Evolutionary conservation across 1,140 invertebrate genomes (phyloP).

Genomic region (Papilio polyxenes): DNA sequence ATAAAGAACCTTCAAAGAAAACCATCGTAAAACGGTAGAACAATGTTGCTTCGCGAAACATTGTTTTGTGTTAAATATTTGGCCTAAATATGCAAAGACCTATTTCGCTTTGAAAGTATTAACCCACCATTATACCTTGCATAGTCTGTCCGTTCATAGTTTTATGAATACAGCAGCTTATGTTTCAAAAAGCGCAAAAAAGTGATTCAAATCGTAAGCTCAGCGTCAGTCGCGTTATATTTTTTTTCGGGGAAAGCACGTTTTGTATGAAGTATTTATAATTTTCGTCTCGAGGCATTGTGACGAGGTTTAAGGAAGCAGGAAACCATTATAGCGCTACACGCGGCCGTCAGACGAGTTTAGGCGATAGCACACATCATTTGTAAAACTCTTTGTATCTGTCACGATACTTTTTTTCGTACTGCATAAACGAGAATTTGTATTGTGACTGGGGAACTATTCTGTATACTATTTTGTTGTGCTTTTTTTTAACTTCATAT

Average conservation of each 20-base stretch:
- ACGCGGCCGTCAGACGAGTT: conserved; percentile 62
- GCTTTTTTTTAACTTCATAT: not conserved
- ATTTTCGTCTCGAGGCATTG: conserved; percentile 69
- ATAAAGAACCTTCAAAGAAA: too few species aligned
- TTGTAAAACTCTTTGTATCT: conserved; percentile 49
- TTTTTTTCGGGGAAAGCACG: conserved; percentile 49
- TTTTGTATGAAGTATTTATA: conserved; percentile 60
- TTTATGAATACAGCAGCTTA: not conserved
- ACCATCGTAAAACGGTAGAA: too few species aligned
- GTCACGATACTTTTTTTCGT: conserved; percentile 40
- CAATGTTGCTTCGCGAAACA: too few species aligned
- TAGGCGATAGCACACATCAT: conserved; percentile 53
- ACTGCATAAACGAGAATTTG: conserved; percentile 19
- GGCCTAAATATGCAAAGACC: too few species aligned
- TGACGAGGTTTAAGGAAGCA: conserved; percentile 65
- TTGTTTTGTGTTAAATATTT: too few species aligned
- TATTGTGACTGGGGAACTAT: not conserved
- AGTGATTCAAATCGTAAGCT: conserved; percentile 35
- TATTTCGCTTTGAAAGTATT: too few species aligned
- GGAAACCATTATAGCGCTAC: conserved; percentile 74
- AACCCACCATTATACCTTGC: too few species aligned
- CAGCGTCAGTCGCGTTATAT: conserved; percentile 49
- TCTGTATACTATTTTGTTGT: not conserved
- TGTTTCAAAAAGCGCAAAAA: conserved; percentile 23
- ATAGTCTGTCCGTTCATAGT: too few species aligned